Evolutionary conservation across 2,888 invertebrate genomes (phyloP).

Genomic region (Trichogramma dendrolimi): DNA sequence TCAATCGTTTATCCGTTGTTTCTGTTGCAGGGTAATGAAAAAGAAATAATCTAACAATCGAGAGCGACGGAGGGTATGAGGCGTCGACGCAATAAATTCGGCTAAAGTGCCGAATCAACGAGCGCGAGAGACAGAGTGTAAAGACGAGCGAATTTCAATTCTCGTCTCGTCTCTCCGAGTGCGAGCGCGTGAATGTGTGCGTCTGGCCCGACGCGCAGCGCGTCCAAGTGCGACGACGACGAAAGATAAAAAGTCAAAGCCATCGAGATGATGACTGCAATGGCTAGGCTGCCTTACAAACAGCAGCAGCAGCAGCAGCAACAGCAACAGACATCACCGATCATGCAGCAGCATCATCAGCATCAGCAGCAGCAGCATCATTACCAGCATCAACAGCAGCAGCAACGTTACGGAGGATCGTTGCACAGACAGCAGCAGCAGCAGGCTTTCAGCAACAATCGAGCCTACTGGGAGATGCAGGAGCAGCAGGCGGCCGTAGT

Average conservation of each 20-base stretch:
- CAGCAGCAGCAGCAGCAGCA: constrained; percentile 42
- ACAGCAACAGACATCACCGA: constrained; percentile 21
- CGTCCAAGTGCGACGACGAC: constrained; percentile 2
- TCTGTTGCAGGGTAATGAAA: too few species aligned
- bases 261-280: constrained; percentile 49
- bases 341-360: constrained; percentile 34
- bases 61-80: constrained; percentile 44
- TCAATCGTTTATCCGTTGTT: too few species aligned
- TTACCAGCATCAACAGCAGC: constrained; percentile 15
- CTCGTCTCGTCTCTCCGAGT: too few species aligned
- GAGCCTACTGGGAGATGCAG: constrained; percentile 49
- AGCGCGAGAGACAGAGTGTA: neutral
- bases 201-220: too few species aligned
- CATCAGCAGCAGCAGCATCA: constrained; percentile 35
- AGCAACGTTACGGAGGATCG: neutral
- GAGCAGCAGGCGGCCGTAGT: constrained; percentile 21
- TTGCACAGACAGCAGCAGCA: constrained; percentile 1
- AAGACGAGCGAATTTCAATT: too few species aligned
- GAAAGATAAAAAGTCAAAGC: constrained; percentile 13
- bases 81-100: constrained; percentile 42
- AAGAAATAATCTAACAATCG: too few species aligned
- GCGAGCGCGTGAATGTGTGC: neutral
- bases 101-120: constrained; percentile 9
- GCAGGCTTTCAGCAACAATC: constrained; percentile 31
- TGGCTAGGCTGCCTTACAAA: constrained; percentile 51